A percentile compares a stretch with the other conserved stretches of the same genome.
These are phyloP conservation scores for Ovis canadensis DNA, from an alignment of 2,113 vertebrate species.

Conservation along the genomic window DNA sequence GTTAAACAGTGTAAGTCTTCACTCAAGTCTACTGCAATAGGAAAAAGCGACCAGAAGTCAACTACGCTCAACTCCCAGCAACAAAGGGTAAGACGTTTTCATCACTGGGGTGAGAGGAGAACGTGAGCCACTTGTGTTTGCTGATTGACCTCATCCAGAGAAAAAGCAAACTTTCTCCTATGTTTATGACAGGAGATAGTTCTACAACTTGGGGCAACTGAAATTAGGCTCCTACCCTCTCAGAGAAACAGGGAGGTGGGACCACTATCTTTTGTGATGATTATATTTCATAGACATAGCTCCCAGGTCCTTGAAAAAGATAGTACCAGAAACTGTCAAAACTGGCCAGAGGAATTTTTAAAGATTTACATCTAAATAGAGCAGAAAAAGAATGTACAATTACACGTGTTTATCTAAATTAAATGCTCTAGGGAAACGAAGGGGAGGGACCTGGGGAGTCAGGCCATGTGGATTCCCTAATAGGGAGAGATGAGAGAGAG, in stretches of 20 bases:
- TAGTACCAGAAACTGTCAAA: neutral
- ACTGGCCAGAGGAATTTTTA: neutral
- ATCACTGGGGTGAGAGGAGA: neutral
- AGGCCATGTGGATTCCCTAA: neutral
- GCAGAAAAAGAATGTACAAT: neutral
- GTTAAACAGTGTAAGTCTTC: neutral
- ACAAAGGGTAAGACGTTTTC: neutral
- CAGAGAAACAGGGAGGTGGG: neutral
- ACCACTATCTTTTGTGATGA: neutral
- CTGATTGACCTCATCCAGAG: neutral
- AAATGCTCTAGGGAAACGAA: neutral
- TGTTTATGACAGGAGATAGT: neutral
- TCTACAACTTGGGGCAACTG: neutral
- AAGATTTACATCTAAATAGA: neutral
- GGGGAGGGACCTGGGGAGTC: neutral
- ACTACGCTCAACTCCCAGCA: neutral
- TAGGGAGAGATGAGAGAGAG: too few relatives aligned
- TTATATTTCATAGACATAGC: neutral
- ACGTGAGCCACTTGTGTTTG: neutral
- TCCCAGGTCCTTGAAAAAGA: neutral
- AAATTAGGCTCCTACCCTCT: neutral
- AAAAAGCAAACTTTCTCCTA: neutral
- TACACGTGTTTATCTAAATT: neutral
- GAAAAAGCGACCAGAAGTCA: neutral
- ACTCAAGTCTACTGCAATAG: neutral